Percentiles rank a stretch among this genome's conserved stretches.
Conservation (phyloP, 2,888 invertebrate genomes). For the Hydrotaea cyrtoneurina region DNA sequence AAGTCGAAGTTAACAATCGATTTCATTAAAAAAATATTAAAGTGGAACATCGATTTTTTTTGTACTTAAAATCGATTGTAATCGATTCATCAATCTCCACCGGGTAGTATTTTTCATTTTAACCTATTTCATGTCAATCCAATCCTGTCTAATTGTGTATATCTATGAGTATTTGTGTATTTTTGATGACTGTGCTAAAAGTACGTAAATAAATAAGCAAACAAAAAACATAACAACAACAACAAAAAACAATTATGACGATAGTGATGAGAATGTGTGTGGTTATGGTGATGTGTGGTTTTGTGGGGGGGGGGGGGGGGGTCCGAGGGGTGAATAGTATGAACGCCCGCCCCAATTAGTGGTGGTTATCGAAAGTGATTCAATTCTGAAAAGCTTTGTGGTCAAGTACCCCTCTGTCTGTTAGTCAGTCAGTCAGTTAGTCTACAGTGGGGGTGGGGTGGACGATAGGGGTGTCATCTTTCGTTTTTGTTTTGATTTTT, state of each 20-base stretch:
- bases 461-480: background rate
- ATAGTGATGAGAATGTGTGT: background rate
- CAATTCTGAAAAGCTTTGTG: background rate
- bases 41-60: too few relatives aligned
- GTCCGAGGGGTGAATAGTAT: background rate
- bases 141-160: too few relatives aligned
- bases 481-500: constrained; percentile 25
- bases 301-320: too few relatives aligned
- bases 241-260: background rate
- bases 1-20: too few relatives aligned
- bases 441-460: too few relatives aligned
- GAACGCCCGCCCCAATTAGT: background rate
- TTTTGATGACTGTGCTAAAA: constrained; percentile 29
- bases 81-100: too few relatives aligned
- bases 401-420: background rate
- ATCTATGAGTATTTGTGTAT: background rate
- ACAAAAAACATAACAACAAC: background rate
- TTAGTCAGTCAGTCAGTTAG: too few relatives aligned
- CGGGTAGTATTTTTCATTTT: background rate
- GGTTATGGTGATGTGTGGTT: too few relatives aligned
- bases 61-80: too few relatives aligned
- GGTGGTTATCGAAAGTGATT: constrained; percentile 25
- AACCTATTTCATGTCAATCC: background rate
- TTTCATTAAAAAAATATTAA: too few relatives aligned
- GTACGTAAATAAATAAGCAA: constrained; percentile 12